Conservation (phyloP, 2,888 invertebrate species). For the Gymnosoma rotundatum region DNA sequence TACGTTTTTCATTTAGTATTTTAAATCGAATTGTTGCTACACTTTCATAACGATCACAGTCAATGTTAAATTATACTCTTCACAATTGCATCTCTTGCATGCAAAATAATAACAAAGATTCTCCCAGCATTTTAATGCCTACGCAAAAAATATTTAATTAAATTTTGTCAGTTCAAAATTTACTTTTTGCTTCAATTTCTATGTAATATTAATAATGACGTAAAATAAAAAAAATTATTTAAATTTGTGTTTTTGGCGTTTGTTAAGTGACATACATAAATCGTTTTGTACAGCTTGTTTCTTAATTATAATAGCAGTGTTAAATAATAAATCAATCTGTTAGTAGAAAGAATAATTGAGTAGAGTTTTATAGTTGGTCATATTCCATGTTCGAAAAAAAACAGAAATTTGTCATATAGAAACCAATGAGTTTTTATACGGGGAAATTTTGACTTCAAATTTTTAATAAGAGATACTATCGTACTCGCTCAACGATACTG, state of each 20-base stretch:
- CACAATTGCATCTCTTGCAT: slow-evolving; percentile 8
- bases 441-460: no score
- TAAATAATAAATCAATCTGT: neutral
- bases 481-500: no score
- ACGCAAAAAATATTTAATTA: slow-evolving; percentile 15
- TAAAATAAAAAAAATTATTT: slow-evolving; percentile 20
- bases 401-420: no score
- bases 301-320: neutral
- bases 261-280: slow-evolving; percentile 7
- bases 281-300: neutral
- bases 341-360: no score
- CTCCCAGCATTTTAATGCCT: neutral
- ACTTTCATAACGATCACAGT: slow-evolving; percentile 37
- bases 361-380: no score
- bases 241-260: slow-evolving; percentile 32
- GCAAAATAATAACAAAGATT: neutral
- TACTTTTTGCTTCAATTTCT: neutral
- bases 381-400: no score
- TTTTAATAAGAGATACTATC: no score
- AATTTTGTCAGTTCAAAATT: slow-evolving; percentile 4
- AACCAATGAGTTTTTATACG: no score
- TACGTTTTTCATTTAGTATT: slow-evolving; percentile 8
- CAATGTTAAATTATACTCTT: slow-evolving; percentile 30
- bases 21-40: slow-evolving; percentile 29
- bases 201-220: slow-evolving; percentile 35